phyloP scores from a whole-genome alignment of 2,888 invertebrate species.

The Amphipoea lucens region DNA sequence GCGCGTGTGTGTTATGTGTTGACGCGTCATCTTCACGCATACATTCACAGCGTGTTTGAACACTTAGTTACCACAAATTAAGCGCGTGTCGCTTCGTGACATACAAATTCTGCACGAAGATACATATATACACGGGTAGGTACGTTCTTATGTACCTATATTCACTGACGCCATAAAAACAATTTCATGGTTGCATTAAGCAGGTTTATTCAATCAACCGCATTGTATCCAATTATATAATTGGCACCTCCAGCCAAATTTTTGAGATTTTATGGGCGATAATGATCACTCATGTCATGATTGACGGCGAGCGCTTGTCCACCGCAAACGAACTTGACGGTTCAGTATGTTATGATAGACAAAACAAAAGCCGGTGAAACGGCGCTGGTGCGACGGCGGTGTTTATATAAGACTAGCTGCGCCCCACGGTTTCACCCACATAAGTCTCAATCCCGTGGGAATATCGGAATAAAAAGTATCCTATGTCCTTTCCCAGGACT shows the following conservation, averaged over 20 bases:
- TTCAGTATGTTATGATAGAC: neutral
- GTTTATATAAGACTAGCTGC: no score
- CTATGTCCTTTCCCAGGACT: no score
- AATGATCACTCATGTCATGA: conserved; percentile 51
- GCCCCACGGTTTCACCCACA: no score
- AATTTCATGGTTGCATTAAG: conserved; percentile 26
- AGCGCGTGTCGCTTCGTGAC: neutral
- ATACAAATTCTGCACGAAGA: neutral
- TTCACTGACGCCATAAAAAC: conserved; percentile 23
- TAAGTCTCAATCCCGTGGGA: no score
- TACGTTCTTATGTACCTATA: neutral
- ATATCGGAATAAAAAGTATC: no score
- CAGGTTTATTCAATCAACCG: conserved; percentile 33
- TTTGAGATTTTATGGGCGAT: conserved; percentile 59
- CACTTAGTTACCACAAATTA: neutral
- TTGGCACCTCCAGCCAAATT: conserved; percentile 35
- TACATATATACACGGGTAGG: neutral
- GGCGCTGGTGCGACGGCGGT: no score
- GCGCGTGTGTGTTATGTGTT: neutral
- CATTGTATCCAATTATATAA: conserved; percentile 42
- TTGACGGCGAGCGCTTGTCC: neutral
- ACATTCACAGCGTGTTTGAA: neutral
- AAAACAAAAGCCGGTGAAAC: no score
- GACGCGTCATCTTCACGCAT: neutral
- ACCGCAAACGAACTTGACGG: neutral